Evolutionary conservation across 2,888 invertebrate species (phyloP), one percentile per base, ranked within the genome.

Genomic region (Ormyrus rosae): DNA sequence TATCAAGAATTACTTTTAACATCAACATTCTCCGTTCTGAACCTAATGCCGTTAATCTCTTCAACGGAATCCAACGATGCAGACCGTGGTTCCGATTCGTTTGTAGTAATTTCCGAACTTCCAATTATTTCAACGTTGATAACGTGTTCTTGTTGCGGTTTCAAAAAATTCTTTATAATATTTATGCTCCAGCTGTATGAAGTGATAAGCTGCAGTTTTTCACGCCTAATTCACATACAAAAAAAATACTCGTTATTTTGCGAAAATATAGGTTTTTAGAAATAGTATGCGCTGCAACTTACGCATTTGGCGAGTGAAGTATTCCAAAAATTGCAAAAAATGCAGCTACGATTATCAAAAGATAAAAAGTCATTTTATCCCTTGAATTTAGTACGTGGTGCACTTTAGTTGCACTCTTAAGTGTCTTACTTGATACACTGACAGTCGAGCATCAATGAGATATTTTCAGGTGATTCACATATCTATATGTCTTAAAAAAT

Each of bases 291-390:
- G 13, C n/a, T 45, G 46, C 4, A 70, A 80, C 87, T 88, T 83
- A 88, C 87, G 85, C 82, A n/a, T 64, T 72, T 77, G 78, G 84
- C 51, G 83, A 78, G 73, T 83, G 83, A 56, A 83, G 63, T 34
- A 85, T 73, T 86, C 85, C 87, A 87, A 87, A 87, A 86, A 88
- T 86, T 84, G 83, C 81, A 60, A 83, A 78, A 80, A 86, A 69
- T 61, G 84, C 83, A 80, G 84, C 82, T 71, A 83, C 83, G 13
- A 83, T 46, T 77, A 80, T 83, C 78, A 85, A 79, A 81, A 87
- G 81, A 81, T 85, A 85, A 80, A 86, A 82, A 83, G 83, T 80
- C 86, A 87, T 87, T 84, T 46, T 77, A 71, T 68, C 81, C 82
- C 83, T 83, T 76, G 48, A 78, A 67, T 64, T 76, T 72, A 50